Evolutionary conservation across 2,797 vertebrate species (phyloP).

Genomic region (Rhodeus uyekii): DNA sequence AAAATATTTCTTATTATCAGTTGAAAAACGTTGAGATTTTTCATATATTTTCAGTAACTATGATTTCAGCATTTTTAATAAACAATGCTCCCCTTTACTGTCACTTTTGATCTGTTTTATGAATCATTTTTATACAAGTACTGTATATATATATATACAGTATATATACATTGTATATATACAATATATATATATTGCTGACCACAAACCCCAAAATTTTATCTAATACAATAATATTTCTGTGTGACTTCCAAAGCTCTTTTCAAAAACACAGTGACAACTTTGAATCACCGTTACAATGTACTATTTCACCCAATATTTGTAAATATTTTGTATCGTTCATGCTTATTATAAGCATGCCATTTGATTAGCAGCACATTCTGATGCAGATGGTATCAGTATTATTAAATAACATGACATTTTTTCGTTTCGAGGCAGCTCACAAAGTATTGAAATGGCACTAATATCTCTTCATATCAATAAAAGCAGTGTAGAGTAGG

Average conservation of each 20-base stretch:
- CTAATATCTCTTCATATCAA: neutral
- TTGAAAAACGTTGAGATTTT: too few species aligned
- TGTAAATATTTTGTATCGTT: neutral
- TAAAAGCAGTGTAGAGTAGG: neutral
- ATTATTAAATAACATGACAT: neutral
- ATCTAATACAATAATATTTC: too few species aligned
- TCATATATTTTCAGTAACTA: too few species aligned
- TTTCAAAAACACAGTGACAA: neutral
- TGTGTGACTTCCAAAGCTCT: neutral
- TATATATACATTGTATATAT: too few species aligned
- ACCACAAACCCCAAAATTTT: too few species aligned
- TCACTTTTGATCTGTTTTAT: too few species aligned
- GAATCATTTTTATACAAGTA: too few species aligned
- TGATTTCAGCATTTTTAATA: too few species aligned
- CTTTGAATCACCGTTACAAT: too few species aligned
- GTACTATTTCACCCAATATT: neutral
- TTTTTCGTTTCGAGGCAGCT: neutral
- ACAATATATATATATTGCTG: too few species aligned
- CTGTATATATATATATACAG: too few species aligned
- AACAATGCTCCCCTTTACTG: neutral
- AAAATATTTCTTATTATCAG: too few species aligned
- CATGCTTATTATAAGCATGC: neutral
- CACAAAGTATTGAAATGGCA: neutral
- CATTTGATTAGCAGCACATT: neutral
- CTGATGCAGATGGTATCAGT: neutral